phyloP scores from a whole-genome alignment of 2,888 invertebrate genomes.

The Ephialtes manifestator region DNA sequence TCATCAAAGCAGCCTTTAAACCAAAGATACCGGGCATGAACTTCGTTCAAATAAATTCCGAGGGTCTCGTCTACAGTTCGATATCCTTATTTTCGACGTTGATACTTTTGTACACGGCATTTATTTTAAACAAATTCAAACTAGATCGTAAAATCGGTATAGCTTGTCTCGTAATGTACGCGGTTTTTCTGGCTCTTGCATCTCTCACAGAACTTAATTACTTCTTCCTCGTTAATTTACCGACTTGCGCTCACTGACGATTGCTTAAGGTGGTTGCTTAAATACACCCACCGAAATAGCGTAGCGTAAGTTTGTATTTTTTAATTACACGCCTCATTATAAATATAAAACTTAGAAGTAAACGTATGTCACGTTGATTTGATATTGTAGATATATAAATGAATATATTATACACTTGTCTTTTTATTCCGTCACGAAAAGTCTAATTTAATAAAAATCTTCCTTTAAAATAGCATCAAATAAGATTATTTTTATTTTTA shows the following conservation, averaged over 20 bases:
- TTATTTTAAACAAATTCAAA: constrained; percentile 90
- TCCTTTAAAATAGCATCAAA: too few relatives aligned
- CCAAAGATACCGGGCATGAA: constrained; percentile 88
- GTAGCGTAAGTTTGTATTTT: background rate
- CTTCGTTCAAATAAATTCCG: constrained; percentile 91
- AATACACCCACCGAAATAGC: background rate
- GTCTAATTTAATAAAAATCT: too few relatives aligned
- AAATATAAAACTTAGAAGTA: background rate
- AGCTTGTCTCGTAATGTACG: constrained; percentile 90
- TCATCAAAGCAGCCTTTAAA: constrained; percentile 90
- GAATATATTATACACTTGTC: background rate
- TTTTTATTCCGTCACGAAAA: background rate
- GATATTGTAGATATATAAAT: constrained; percentile 20
- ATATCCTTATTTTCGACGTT: constrained; percentile 92
- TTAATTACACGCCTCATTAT: constrained; percentile 22
- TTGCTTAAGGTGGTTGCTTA: constrained; percentile 56
- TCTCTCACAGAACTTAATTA: constrained; percentile 92
- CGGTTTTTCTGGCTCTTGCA: constrained; percentile 90
- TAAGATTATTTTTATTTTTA: too few relatives aligned
- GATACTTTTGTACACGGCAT: constrained; percentile 89
- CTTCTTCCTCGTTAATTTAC: constrained; percentile 91
- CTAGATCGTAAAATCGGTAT: constrained; percentile 91
- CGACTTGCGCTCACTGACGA: constrained; percentile 89
- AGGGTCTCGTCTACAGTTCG: constrained; percentile 92
- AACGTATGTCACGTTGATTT: background rate